A percentile compares a stretch with the other conserved stretches of the same genome.
Conservation (phyloP, 2,113 vertebrate species). For the Bothrops jararaca region DNA sequence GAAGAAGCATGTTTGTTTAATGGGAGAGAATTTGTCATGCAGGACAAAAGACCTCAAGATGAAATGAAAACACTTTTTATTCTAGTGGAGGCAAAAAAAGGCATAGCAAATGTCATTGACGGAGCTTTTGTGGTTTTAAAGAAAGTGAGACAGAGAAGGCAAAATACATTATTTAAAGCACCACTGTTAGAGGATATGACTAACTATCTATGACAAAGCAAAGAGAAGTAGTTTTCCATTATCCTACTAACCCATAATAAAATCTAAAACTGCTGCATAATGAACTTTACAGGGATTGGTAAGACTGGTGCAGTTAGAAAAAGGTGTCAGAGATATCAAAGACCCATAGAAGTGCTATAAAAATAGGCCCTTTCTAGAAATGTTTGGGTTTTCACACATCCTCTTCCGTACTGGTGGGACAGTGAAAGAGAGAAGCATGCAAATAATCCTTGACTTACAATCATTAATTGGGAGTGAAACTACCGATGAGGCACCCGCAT, state of each 20-base stretch:
- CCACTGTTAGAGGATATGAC: constrained; percentile 37
- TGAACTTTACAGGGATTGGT: constrained; percentile 7
- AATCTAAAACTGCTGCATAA: constrained; percentile 7
- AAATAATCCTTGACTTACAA: too few relatives aligned
- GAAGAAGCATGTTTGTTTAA: constrained; percentile 15
- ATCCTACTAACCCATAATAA: constrained; percentile 5
- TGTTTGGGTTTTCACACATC: neutral
- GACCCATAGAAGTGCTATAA: neutral
- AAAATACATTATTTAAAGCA: constrained; percentile 54
- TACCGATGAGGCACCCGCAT: too few relatives aligned
- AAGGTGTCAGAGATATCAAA: neutral
- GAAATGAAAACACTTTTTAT: constrained; percentile 38
- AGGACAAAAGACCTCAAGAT: neutral
- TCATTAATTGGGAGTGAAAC: too few relatives aligned
- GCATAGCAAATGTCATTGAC: constrained; percentile 23
- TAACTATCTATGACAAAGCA: constrained; percentile 16
- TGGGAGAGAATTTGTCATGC: neutral
- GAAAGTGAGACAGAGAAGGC: neutral
- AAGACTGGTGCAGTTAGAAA: constrained; percentile 2
- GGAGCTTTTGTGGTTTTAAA: constrained; percentile 30
- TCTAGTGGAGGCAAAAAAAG: constrained; percentile 34
- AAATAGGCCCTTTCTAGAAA: neutral
- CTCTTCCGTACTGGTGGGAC: neutral
- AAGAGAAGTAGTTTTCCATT: constrained; percentile 10
- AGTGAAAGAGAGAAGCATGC: neutral